A percentile compares a stretch with the other conserved stretches of the same genome.
Evolutionary conservation across 2,113 vertebrate genomes (phyloP).

Genomic region (Lontra canadensis): DNA sequence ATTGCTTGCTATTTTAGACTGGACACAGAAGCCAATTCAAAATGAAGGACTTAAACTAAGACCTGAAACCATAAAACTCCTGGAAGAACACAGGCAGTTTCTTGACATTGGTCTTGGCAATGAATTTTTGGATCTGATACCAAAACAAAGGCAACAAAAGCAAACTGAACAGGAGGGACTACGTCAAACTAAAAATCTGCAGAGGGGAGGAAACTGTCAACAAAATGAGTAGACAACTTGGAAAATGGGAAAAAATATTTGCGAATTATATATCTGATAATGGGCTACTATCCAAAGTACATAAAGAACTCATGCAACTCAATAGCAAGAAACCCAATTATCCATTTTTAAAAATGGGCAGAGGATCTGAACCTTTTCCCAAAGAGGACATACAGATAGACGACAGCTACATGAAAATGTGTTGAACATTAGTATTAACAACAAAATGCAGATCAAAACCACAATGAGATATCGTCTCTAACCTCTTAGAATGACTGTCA

Average conservation of each 20-base stretch:
- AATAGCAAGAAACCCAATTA: not conserved
- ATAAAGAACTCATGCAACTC: not conserved
- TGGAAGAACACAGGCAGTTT: not conserved
- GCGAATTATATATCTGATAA: not conserved
- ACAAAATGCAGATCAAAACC: not conserved
- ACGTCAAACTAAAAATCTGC: not conserved
- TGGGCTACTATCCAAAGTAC: not conserved
- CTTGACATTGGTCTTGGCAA: not conserved
- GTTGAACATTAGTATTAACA: not conserved
- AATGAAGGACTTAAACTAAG: not conserved
- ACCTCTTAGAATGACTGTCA: not conserved
- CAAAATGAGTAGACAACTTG: not conserved
- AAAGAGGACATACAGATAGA: not conserved
- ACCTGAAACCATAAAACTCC: not conserved
- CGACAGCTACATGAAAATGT: not conserved
- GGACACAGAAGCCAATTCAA: not conserved
- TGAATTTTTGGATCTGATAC: not conserved
- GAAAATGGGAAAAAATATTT: not conserved
- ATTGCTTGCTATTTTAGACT: not conserved
- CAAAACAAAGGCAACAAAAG: not conserved
- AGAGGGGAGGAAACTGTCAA: not conserved
- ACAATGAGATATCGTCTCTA: not conserved
- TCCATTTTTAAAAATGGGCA: not conserved
- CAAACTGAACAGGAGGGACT: not conserved
- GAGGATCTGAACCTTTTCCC: not conserved